phyloP scores from a whole-genome alignment of 2,113 vertebrate species.

The Poeciliopsis turrubarensis region DNA sequence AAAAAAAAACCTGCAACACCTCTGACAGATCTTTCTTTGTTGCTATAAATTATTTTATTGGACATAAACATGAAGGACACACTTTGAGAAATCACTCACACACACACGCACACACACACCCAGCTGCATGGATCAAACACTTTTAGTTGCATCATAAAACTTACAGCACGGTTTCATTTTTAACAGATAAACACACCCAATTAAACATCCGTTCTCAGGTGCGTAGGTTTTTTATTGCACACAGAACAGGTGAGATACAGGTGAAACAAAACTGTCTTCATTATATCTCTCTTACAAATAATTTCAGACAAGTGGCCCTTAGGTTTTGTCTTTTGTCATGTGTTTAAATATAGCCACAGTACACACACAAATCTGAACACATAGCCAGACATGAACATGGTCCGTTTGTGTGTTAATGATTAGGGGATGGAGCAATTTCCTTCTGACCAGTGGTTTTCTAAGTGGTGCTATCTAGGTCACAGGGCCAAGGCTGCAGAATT shows the following conservation, averaged over 20 bases:
- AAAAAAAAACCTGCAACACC: conserved; percentile 21
- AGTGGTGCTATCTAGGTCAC: conserved; percentile 70
- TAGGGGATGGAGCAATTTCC: conserved; percentile 64
- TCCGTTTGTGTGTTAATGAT: conserved; percentile 76
- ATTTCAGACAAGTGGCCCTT: conserved; percentile 57
- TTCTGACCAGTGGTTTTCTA: conserved; percentile 61
- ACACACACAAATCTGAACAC: conserved; percentile 30
- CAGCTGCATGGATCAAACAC: conserved; percentile 48
- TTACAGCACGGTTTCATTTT: conserved; percentile 26
- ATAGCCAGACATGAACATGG: conserved; percentile 32
- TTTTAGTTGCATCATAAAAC: conserved; percentile 46
- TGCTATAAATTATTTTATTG: conserved; percentile 39
- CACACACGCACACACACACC: neutral
- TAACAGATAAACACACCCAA: conserved; percentile 42
- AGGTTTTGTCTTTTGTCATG: conserved; percentile 40
- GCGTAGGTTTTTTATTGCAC: conserved; percentile 16
- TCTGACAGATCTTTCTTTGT: conserved; percentile 51
- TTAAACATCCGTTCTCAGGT: conserved; percentile 48
- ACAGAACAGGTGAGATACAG: neutral
- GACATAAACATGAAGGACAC: conserved; percentile 48
- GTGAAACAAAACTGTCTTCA: neutral
- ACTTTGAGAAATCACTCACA: conserved; percentile 14
- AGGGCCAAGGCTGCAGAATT: conserved; percentile 55
- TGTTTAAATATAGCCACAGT: conserved; percentile 42
- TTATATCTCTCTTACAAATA: conserved; percentile 35